Evolutionary conservation across 2,113 vertebrate species (phyloP).

Genomic region (Willisornis vidua): DNA sequence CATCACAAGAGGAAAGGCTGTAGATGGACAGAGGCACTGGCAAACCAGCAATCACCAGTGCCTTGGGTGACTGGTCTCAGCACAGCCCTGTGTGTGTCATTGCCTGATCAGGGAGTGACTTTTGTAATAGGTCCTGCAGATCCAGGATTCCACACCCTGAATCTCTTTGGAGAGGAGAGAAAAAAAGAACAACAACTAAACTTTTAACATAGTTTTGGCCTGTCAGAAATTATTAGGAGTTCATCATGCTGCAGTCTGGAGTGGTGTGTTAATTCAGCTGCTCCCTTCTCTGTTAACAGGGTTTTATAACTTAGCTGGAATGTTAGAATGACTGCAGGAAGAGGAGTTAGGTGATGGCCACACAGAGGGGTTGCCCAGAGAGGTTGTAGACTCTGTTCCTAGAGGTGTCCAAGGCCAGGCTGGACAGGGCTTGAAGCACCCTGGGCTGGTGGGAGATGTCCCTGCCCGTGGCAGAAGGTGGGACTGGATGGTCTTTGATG

Average conservation of each 20-base stretch:
- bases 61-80: neutral
- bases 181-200: neutral
- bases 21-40: neutral
- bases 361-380: accelerated
- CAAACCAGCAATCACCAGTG: neutral
- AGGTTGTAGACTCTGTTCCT: neutral
- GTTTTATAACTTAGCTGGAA: neutral
- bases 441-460: neutral
- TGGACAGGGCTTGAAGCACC: neutral
- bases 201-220: neutral
- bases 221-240: neutral
- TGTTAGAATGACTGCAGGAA: neutral
- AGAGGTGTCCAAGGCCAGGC: neutral
- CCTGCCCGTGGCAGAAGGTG: neutral
- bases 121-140: neutral
- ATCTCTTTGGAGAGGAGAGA: neutral
- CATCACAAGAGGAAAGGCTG: neutral
- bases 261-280: neutral
- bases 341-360: neutral
- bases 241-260: neutral
- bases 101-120: neutral
- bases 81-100: neutral
- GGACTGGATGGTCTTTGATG: neutral
- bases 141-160: neutral
- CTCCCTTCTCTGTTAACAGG: neutral